A percentile compares a stretch with the other conserved stretches of the same genome.
These are phyloP conservation scores for Limulus polyphemus DNA, from an alignment of 2,888 invertebrate genomes.

Conservation along the genomic window DNA sequence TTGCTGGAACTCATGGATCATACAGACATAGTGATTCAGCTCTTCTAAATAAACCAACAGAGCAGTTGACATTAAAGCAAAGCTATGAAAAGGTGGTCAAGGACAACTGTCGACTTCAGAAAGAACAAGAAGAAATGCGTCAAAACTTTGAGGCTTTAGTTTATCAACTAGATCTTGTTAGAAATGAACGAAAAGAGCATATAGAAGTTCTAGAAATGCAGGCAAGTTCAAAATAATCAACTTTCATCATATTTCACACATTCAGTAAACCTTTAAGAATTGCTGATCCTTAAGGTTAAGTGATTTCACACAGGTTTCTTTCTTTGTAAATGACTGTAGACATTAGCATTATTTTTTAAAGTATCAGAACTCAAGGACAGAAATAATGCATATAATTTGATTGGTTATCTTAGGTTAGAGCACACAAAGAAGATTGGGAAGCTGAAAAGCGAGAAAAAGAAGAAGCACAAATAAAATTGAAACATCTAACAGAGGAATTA, in stretches of 20 bases:
- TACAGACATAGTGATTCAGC: constrained; percentile 4
- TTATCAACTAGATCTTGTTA: background rate
- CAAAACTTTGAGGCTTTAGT: constrained; percentile 1
- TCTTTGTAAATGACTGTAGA: too few species aligned
- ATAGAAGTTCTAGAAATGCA: background rate
- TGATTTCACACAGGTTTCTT: too few species aligned
- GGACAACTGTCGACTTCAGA: constrained; percentile 23
- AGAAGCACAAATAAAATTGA: background rate
- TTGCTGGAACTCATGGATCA: too few species aligned
- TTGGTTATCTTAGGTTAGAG: background rate
- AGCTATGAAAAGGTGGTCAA: constrained; percentile 26
- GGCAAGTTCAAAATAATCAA: background rate
- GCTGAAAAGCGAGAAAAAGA: constrained; percentile 2
- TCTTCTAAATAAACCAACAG: background rate
- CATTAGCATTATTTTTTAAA: too few species aligned
- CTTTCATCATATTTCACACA: too few species aligned
- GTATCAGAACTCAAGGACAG: too few species aligned
- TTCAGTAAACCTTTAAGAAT: too few species aligned
- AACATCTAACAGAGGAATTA: background rate
- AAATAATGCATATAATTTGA: too few species aligned
- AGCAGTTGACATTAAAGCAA: background rate
- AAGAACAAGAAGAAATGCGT: constrained; percentile 3
- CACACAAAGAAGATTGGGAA: constrained; percentile 1
- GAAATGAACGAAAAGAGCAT: constrained; percentile 2
- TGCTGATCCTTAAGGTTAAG: too few species aligned